A percentile compares a stretch with the other conserved stretches of the same genome.
These are phyloP conservation scores for Corvus moneduloides DNA, from an alignment of 2,113 vertebrate genomes.

Conservation along the genomic window DNA sequence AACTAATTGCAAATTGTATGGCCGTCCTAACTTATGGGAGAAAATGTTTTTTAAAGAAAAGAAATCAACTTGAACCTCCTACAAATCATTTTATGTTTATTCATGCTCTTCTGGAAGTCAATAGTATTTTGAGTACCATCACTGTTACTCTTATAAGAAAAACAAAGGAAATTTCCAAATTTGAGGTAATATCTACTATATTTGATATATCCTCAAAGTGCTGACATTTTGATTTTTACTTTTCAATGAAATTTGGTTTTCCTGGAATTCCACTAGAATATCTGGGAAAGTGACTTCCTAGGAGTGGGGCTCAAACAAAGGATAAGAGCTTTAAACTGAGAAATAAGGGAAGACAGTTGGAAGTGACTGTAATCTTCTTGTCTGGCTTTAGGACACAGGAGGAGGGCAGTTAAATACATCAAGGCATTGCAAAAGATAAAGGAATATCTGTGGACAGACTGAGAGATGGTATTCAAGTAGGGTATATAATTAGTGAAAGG, in stretches of 20 bases:
- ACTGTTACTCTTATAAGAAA: neutral
- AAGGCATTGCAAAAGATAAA: constrained; percentile 44
- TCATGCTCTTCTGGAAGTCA: neutral
- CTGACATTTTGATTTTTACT: neutral
- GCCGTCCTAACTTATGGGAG: neutral
- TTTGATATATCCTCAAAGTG: neutral
- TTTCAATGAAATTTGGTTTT: neutral
- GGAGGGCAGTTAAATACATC: constrained; percentile 34
- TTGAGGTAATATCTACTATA: neutral
- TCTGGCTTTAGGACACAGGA: constrained; percentile 35
- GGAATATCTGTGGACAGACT: neutral
- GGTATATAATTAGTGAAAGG: neutral
- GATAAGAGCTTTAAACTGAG: constrained; percentile 38
- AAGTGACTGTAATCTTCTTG: constrained; percentile 52
- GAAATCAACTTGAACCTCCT: neutral
- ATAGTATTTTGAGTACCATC: neutral
- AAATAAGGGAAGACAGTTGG: constrained; percentile 49
- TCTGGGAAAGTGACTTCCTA: neutral
- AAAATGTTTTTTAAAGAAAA: neutral
- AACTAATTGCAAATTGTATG: neutral
- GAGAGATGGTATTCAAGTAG: neutral
- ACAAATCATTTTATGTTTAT: neutral
- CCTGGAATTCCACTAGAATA: neutral
- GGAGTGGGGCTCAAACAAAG: neutral
- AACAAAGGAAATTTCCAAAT: neutral